Percentiles rank a stretch among this genome's conserved stretches.
phyloP scores from a whole-genome alignment of 2,113 vertebrate genomes.

The Phodopus roborovskii region DNA sequence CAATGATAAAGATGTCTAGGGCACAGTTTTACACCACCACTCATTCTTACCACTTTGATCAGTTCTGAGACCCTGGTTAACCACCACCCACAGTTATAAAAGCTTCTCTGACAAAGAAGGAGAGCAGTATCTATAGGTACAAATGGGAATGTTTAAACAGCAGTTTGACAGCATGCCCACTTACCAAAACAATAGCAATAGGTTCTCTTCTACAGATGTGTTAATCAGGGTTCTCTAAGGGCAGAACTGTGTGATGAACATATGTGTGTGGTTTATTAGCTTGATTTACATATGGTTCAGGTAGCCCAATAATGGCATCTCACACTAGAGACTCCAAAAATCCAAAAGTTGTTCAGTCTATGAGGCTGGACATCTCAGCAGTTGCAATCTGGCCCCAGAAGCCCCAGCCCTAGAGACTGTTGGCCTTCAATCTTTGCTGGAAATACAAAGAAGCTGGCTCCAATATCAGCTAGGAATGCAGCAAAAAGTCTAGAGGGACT shows the following conservation, averaged over 20 bases:
- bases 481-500: background rate
- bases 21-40: background rate
- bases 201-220: background rate
- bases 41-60: background rate
- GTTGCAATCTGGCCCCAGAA: background rate
- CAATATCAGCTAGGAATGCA: background rate
- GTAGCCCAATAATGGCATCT: background rate
- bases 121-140: background rate
- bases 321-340: background rate
- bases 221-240: background rate
- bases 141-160: background rate
- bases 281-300: background rate
- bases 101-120: background rate
- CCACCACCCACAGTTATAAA: background rate
- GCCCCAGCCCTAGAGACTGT: background rate
- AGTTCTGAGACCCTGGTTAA: background rate
- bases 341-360: background rate
- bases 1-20: background rate
- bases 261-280: background rate
- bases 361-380: background rate
- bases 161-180: background rate
- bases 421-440: background rate
- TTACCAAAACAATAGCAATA: background rate
- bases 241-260: background rate
- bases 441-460: background rate